These are phyloP conservation scores for Cephus runcator DNA, from an alignment of 2,888 invertebrate genomes.

Conservation along the genomic window DNA sequence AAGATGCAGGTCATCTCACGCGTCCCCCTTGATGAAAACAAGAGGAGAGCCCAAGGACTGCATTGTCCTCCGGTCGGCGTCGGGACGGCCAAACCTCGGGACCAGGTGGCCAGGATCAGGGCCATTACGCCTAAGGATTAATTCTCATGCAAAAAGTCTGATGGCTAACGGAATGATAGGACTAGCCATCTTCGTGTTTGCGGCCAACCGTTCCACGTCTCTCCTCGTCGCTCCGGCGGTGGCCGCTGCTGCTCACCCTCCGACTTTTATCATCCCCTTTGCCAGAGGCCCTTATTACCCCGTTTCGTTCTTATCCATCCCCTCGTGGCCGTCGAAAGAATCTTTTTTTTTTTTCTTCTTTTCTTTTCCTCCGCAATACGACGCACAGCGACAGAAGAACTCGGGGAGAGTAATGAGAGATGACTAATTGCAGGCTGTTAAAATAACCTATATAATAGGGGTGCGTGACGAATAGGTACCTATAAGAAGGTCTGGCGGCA, in stretches of 20 bases:
- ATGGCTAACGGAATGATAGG: constrained; percentile 43
- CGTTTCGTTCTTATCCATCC: neutral
- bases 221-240: neutral
- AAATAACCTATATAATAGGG: neutral
- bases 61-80: constrained; percentile 49
- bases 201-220: neutral
- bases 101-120: constrained; percentile 56
- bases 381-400: neutral
- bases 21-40: constrained; percentile 38
- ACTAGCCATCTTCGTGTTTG: neutral
- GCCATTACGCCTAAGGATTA: constrained; percentile 56
- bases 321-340: neutral
- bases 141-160: constrained; percentile 58
- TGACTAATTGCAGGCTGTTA: neutral
- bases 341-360: neutral
- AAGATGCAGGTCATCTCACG: constrained; percentile 48
- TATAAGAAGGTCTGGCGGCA: neutral
- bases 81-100: constrained; percentile 17
- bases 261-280: neutral
- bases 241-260: neutral
- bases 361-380: neutral
- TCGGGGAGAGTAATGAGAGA: neutral
- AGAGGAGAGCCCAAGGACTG: constrained; percentile 30
- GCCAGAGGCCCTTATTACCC: neutral
- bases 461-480: neutral